A percentile compares a stretch with the other conserved stretches of the same genome.
These are phyloP conservation scores for Gasteruption jaculator DNA, from an alignment of 2,888 invertebrate genomes.

Conservation along the genomic window DNA sequence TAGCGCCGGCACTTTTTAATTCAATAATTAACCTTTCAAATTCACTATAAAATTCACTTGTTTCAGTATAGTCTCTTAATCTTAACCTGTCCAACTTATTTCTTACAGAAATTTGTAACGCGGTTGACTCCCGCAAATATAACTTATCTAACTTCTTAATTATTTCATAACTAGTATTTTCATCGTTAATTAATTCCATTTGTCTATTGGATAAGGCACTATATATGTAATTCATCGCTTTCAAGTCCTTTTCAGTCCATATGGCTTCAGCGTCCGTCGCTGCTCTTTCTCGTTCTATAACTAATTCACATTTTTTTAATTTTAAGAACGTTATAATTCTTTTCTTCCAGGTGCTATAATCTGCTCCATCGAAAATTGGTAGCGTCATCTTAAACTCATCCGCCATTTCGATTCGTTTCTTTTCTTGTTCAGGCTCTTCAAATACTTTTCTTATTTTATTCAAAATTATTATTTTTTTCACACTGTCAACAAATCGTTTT, in stretches of 20 bases:
- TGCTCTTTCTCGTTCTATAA: conserved; percentile 6
- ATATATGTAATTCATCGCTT: conserved; percentile 18
- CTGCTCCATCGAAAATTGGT: conserved; percentile 8
- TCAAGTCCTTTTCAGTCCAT: conserved; percentile 14
- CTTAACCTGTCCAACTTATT: conserved; percentile 1
- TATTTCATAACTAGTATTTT: conserved; percentile 18
- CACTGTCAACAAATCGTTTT: no score
- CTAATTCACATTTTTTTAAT: conserved; percentile 14
- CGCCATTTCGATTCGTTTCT: neutral
- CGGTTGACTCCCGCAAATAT: conserved; percentile 18
- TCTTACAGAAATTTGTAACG: conserved; percentile 13
- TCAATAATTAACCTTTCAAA: conserved; percentile 19
- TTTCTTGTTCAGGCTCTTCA: no score
- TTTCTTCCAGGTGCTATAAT: conserved; percentile 18
- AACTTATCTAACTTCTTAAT: conserved; percentile 20
- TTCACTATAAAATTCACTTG: conserved; percentile 7
- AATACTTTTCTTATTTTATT: no score
- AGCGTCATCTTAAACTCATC: neutral
- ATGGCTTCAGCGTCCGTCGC: conserved; percentile 8
- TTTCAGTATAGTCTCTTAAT: conserved; percentile 4
- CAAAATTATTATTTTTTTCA: no score
- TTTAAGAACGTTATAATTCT: conserved; percentile 11
- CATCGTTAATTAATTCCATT: conserved; percentile 14
- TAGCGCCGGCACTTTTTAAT: conserved; percentile 16
- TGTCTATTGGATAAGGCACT: conserved; percentile 18